Base-by-base conservation (phyloP, 1,140 invertebrate species). In the Drosophila santomea region DNA sequence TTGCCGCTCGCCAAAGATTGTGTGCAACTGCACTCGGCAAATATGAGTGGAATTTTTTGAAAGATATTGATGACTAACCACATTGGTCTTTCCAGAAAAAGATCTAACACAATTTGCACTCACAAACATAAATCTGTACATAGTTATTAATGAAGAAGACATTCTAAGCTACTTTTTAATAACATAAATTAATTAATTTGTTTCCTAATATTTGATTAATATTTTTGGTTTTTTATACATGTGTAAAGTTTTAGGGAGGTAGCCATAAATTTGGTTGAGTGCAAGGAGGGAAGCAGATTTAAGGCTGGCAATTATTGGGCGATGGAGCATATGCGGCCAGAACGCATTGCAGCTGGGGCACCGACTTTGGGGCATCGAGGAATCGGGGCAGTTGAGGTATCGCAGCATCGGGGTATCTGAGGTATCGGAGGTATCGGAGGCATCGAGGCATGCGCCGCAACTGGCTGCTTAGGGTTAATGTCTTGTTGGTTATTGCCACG, bases 401-500 rank as follows among this genome's bases (percentile, higher is more conserved):
- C 44, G 28, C 44, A 17, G 44, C 39, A 60, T 11, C 59, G 17
- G 58, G 79, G 75, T 35, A 36, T 35, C 66, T 3, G 32, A 32
- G 28, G 28, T 32, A 32, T 32, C 28, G 0, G 32, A 32, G 28
- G 28, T 32, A 32, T 32, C 28, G 28, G 52, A 25, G 59, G 45
- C 36, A 68, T 68, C 38, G 64, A 68, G 64, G 64, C 64, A 68
- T 69, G 50, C 51, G 66, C 67, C 63, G 50, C 51, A 44, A 54
- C 63, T 56, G 20, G 66, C 64, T 32, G 84, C 73, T 84, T 83
- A 84, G 83, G 83, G 83, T 88, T 88, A 88, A 88, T 88, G 83
- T 89, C 84, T 88, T 88, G 84, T 88, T 88, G 83, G 83, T 86
- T 86, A 86, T 86, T 86, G 84, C 83, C 76, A 83, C 75, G 74